phyloP scores from a whole-genome alignment of 2,797 vertebrate genomes.

The Etheostoma nigrum region DNA sequence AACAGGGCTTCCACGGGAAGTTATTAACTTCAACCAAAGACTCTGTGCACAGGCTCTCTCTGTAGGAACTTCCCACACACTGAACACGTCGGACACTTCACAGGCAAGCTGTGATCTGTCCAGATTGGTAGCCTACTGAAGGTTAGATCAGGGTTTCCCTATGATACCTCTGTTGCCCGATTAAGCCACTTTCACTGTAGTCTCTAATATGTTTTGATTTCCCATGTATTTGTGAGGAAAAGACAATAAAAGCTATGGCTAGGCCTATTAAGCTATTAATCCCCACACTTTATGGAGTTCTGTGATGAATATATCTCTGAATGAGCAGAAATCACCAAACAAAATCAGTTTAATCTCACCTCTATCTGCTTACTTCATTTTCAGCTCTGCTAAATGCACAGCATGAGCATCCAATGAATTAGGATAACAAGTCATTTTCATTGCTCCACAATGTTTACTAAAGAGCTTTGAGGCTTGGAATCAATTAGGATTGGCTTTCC shows the following conservation, averaged over 20 bases:
- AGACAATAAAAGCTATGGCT: conserved; percentile 7
- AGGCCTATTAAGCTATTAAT: conserved; percentile 48
- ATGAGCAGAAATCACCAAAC: conserved; percentile 62
- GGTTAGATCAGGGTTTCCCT: conserved; percentile 34
- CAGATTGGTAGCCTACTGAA: conserved; percentile 20
- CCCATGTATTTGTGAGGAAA: conserved; percentile 18
- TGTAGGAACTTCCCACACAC: conserved; percentile 76
- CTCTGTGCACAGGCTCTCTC: conserved; percentile 62
- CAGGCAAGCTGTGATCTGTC: conserved; percentile 29
- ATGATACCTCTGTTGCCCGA: conserved; percentile 6
- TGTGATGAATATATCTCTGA: conserved; percentile 44
- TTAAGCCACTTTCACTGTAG: neutral
- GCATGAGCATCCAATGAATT: conserved; percentile 81
- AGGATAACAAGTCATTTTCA: conserved; percentile 86
- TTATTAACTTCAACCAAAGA: conserved; percentile 65
- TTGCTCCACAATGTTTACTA: conserved; percentile 86
- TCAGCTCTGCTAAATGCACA: conserved; percentile 60
- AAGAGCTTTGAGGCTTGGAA: conserved; percentile 88
- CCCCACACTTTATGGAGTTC: conserved; percentile 40
- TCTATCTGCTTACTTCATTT: conserved; percentile 68
- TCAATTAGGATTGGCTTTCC: conserved; percentile 89
- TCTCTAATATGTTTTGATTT: conserved; percentile 8
- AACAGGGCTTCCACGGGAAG: conserved; percentile 81
- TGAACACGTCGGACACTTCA: conserved; percentile 50
- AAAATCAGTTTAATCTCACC: conserved; percentile 68